These are phyloP conservation scores for Sphaeridia pumilis DNA, from an alignment of 2,888 invertebrate genomes.

Conservation along the genomic window DNA sequence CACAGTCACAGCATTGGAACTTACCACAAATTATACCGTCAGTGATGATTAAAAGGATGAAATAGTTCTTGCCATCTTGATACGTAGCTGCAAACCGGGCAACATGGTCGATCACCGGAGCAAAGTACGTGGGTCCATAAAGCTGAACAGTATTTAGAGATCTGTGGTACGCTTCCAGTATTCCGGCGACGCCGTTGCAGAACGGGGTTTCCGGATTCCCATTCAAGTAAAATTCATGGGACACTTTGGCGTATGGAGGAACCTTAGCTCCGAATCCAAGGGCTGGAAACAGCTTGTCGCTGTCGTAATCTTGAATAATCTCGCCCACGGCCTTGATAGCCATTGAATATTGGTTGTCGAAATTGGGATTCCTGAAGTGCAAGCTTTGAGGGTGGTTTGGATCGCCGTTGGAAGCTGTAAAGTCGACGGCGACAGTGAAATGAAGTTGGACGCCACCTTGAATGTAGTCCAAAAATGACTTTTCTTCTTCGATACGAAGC, in stretches of 20 bases:
- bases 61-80: constrained; percentile 46
- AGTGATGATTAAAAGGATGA: constrained; percentile 50
- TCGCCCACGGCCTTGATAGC: constrained; percentile 43
- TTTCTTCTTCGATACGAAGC: constrained; percentile 33
- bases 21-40: constrained; percentile 46
- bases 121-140: constrained; percentile 48
- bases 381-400: constrained; percentile 37
- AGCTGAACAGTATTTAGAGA: constrained; percentile 38
- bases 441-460: constrained; percentile 41
- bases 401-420: constrained; percentile 40
- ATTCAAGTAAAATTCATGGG: constrained; percentile 43
- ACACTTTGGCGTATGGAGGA: constrained; percentile 42
- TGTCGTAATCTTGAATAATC: constrained; percentile 41
- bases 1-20: background rate
- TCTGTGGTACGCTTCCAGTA: constrained; percentile 42
- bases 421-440: constrained; percentile 40
- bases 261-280: constrained; percentile 45
- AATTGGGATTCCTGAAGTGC: constrained; percentile 41
- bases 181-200: constrained; percentile 39
- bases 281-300: constrained; percentile 35
- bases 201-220: constrained; percentile 42
- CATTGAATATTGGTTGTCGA: constrained; percentile 44
- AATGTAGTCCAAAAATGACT: constrained; percentile 45
- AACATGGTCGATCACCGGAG: constrained; percentile 47
- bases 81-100: constrained; percentile 42